phyloP scores from a whole-genome alignment of 2,113 vertebrate genomes.

The Thunnus maccoyii region DNA sequence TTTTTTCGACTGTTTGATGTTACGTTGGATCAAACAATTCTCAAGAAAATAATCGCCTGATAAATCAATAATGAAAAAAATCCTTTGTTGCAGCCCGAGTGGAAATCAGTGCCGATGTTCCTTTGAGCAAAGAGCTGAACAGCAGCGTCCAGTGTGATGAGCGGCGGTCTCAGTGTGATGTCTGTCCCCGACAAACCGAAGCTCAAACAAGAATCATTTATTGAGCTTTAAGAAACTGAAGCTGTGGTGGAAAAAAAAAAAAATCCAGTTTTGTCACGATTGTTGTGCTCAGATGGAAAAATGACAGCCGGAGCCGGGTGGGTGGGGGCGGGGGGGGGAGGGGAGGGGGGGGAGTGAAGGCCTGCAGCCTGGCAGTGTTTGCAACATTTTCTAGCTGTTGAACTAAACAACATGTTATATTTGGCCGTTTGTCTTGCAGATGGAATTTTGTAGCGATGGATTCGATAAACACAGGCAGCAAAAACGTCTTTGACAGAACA shows the following conservation, averaged over 20 bases:
- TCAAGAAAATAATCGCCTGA: too few species aligned
- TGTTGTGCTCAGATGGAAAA: conserved; percentile 33
- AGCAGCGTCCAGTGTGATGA: conserved; percentile 1
- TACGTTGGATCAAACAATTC: too few species aligned
- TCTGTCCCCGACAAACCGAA: neutral
- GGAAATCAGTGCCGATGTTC: too few species aligned
- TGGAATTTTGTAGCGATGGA: conserved; percentile 63
- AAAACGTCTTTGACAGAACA: conserved; percentile 59
- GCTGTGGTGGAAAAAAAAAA: neutral
- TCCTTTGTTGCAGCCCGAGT: too few species aligned
- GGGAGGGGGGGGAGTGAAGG: neutral
- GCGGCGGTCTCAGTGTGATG: conserved; percentile 8
- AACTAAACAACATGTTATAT: conserved; percentile 62
- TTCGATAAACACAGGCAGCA: conserved; percentile 62
- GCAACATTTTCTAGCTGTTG: conserved; percentile 43
- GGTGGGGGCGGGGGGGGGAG: too few species aligned
- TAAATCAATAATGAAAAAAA: too few species aligned
- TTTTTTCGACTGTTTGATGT: too few species aligned
- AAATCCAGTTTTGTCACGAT: conserved; percentile 18
- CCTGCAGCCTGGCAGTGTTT: conserved; percentile 31
- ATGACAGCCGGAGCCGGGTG: conserved; percentile 30
- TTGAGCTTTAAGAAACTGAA: conserved; percentile 2
- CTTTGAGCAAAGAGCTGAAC: neutral
- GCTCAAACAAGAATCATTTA: conserved; percentile 54
- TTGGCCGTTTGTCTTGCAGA: conserved; percentile 57